phyloP scores from a whole-genome alignment of 1,140 invertebrate genomes.

The Meloidogyne floridensis region DNA sequence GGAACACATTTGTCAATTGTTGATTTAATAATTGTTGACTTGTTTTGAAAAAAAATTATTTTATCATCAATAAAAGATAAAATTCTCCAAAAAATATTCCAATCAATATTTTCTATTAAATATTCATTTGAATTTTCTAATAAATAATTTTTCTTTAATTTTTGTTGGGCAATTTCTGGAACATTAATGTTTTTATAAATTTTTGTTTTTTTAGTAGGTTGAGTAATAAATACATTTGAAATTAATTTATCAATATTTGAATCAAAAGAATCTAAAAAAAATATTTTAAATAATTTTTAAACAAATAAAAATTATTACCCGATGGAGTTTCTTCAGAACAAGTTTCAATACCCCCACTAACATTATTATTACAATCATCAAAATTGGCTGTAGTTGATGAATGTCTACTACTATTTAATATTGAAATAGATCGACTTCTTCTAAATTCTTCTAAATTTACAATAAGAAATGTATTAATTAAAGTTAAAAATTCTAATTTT shows the following conservation, averaged over 20 bases:
- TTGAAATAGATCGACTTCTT: not conserved
- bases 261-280: not conserved
- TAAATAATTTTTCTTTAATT: not conserved
- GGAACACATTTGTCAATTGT: slow-evolving; percentile 24
- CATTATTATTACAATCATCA: not conserved
- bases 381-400: not conserved
- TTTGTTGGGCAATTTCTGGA: not conserved
- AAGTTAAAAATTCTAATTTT: not conserved
- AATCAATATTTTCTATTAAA: not conserved
- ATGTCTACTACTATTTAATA: not conserved
- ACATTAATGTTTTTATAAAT: not conserved
- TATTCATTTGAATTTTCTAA: not conserved
- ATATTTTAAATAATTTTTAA: not conserved
- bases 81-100: slow-evolving; percentile 10
- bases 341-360: not conserved
- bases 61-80: not conserved
- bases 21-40: not conserved
- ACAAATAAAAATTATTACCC: not conserved
- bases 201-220: not conserved
- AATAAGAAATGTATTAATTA: slow-evolving; percentile 11
- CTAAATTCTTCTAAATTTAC: not conserved
- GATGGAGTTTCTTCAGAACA: not conserved
- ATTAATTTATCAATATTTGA: slow-evolving; percentile 5
- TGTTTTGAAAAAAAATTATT: not conserved
- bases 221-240: not conserved